Base-by-base conservation (phyloP, 1,140 invertebrate genomes). In the Drosophila sechellia region DNA sequence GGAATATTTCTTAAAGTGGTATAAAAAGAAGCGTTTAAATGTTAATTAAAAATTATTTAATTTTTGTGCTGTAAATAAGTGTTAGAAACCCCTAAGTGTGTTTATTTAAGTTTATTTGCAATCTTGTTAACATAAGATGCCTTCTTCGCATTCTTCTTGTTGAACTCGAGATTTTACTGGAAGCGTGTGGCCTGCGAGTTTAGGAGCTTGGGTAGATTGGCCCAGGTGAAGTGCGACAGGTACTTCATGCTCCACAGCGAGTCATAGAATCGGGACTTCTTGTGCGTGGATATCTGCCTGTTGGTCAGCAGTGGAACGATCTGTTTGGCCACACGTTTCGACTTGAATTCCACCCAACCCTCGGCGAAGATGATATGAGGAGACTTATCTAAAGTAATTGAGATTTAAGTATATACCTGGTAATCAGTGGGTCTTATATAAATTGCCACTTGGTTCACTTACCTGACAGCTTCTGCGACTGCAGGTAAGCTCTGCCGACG, bases 161-260 rank as follows among this genome's bases (percentile, higher is more conserved):
- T 79, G 92, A 94, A 95, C 87, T 97, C 96, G 11, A 98, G 93
- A 94, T 97, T 97, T 63, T 95, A 94, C 48, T 96, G 95, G 92
- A 97, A 95, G 93, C 98, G 98, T 17, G 17, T 17, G 0, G 96
- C 97, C 90, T 98, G 96, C 5, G 97, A 94, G 17, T 17, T 17
- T 17, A 17, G 17, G 17, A 17, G 17, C 17, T 17, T 17, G 17
- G 17, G 17, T 17, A 17, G 93, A 93, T 99, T 98, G 49, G 95
- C 94, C 98, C 98, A 99, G 93, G 98, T 98, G 91, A 99, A 99
- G 71, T 97, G 95, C 6, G 96, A 95, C 55, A 99, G 94, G 93
- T 99, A 99, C 93, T 99, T 99, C 54, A 99, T 96, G 89, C 96
- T 98, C 98, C 98, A 99, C 40, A 99, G 94, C 91, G 95, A 95